These are phyloP conservation scores for Eumerus sabulonum DNA, from an alignment of 2,888 invertebrate species.

Conservation along the genomic window DNA sequence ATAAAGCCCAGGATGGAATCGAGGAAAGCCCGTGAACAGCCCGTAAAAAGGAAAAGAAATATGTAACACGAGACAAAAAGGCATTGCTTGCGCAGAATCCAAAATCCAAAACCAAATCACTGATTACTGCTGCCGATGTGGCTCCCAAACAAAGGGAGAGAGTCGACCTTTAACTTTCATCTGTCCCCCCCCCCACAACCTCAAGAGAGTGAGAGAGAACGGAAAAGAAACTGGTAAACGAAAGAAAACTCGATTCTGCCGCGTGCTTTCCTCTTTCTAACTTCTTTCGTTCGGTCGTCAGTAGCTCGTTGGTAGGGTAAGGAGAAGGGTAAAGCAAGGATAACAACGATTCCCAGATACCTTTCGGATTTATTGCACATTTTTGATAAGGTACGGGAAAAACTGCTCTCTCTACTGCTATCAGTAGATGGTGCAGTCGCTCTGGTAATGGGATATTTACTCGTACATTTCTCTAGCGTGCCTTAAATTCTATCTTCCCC, in stretches of 20 bases:
- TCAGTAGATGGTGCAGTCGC: constrained; percentile 59
- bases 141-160: constrained; percentile 62
- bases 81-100: constrained; percentile 51
- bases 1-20: constrained; percentile 11
- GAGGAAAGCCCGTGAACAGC: too few relatives aligned
- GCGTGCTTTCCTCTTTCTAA: constrained; percentile 36
- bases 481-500: constrained; percentile 7
- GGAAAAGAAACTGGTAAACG: constrained; percentile 10
- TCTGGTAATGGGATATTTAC: constrained; percentile 53
- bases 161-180: constrained; percentile 58
- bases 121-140: constrained; percentile 2
- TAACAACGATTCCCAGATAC: constrained; percentile 46
- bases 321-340: constrained; percentile 2
- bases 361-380: constrained; percentile 52
- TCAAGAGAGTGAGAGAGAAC: constrained; percentile 4
- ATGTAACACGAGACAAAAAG: constrained; percentile 41
- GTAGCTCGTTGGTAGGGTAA: neutral
- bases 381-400: constrained; percentile 38
- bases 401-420: constrained; percentile 26
- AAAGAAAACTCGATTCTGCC: constrained; percentile 28
- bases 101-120: constrained; percentile 3
- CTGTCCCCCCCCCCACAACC: constrained; percentile 6
- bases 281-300: constrained; percentile 11
- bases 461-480: constrained; percentile 45
- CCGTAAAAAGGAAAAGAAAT: constrained; percentile 21